A percentile compares a stretch with the other conserved stretches of the same genome.
Evolutionary conservation across 92 coral and sea anemone species (phyloP).

Genomic region (Porites lobata): DNA sequence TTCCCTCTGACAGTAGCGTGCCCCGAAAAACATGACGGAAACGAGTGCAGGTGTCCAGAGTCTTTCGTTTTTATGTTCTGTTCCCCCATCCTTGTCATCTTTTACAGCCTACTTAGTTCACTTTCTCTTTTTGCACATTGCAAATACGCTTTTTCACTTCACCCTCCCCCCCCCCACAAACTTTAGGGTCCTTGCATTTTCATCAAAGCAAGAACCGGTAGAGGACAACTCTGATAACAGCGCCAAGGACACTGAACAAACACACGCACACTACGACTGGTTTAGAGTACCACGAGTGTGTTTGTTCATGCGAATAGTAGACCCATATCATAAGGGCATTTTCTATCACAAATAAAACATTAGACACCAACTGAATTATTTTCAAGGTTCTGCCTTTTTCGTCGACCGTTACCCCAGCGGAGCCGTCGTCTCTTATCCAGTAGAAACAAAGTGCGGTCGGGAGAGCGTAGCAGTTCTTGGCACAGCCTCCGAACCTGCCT

Average conservation of each 20-base stretch:
- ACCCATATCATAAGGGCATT: conserved; percentile 1
- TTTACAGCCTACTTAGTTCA: no score
- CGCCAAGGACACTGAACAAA: conserved; percentile 3
- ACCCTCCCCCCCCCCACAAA: not conserved
- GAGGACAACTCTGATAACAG: not conserved
- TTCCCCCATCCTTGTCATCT: no score
- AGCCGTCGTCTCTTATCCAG: conserved; percentile 13
- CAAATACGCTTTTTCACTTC: no score
- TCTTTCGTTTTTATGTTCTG: no score
- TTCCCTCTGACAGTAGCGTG: no score
- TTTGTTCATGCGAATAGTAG: not conserved
- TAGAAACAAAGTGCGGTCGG: not conserved
- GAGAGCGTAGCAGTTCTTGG: not conserved
- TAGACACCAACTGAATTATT: conserved; percentile 6
- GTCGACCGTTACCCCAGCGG: not conserved
- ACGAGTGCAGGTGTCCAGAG: no score
- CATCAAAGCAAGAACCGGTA: not conserved
- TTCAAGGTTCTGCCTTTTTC: not conserved
- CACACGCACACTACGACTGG: conserved; percentile 17
- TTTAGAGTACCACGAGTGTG: not conserved
- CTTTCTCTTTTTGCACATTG: no score
- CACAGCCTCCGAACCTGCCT: not conserved
- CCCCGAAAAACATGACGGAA: no score
- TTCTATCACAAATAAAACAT: conserved; percentile 22
- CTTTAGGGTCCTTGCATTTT: not conserved